These are phyloP conservation scores for Calameuta idolon DNA, from an alignment of 2,888 invertebrate genomes.

Conservation along the genomic window DNA sequence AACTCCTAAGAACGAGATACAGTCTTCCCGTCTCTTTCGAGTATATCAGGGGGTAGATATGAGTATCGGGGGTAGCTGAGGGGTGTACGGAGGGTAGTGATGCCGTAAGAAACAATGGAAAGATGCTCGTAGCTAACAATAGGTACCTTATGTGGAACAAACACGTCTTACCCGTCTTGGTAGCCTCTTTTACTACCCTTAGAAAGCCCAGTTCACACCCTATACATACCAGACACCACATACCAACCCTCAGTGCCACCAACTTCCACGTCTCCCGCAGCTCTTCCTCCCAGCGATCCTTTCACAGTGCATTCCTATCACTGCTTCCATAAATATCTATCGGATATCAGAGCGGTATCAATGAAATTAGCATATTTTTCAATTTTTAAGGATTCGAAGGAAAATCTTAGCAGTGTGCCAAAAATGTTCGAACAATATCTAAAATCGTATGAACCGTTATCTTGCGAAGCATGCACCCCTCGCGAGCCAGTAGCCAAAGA, in stretches of 20 bases:
- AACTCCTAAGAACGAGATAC: neutral
- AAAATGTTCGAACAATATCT: neutral
- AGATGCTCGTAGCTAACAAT: slow-evolving; percentile 63
- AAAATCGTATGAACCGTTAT: neutral
- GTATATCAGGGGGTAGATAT: neutral
- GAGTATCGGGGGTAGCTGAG: slow-evolving; percentile 11
- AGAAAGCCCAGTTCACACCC: slow-evolving; percentile 41
- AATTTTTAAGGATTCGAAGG: neutral
- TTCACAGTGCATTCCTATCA: slow-evolving; percentile 5
- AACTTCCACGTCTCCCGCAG: slow-evolving; percentile 7
- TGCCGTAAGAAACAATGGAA: slow-evolving; percentile 62
- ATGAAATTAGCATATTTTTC: neutral
- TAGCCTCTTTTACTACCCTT: neutral
- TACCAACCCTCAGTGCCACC: slow-evolving; percentile 20
- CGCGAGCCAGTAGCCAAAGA: neutral
- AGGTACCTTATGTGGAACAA: slow-evolving; percentile 62
- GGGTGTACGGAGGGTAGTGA: slow-evolving; percentile 38
- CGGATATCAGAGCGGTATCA: neutral
- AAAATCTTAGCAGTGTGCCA: neutral
- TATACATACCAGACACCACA: neutral
- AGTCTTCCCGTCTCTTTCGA: neutral
- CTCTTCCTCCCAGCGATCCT: neutral
- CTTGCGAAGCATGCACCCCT: neutral
- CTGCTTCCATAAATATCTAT: slow-evolving; percentile 28
- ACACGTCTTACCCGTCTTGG: slow-evolving; percentile 57